Evolutionary conservation across 2,888 invertebrate species (phyloP), one percentile per base, ranked within the genome.

Genomic region (Sinelater perroti): DNA sequence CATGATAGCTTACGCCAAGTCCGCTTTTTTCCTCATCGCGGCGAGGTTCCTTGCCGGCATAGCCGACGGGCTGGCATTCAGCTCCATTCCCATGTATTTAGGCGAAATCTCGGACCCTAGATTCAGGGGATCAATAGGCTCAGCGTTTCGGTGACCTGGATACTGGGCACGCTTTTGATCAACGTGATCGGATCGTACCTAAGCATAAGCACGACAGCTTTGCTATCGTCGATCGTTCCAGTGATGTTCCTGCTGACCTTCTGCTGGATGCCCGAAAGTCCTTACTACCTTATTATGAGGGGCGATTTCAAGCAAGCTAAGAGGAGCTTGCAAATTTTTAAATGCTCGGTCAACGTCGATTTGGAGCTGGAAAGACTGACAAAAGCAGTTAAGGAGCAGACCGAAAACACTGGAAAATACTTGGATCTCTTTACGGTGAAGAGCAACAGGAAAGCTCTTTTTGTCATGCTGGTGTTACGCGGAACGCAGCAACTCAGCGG

Each of bases 221-320:
- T 78, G 50, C 80, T 84, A 73, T 85, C 85, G 68, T 78, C 84
- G 65, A 72, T 82, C 62, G 78, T 85, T 51, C 84, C 86, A 4
- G 73, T 85, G 17, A 67, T 83, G 40, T 82, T 85, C 67, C 74
- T 86, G 28, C 52, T 84, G 17, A 78, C 81, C 10, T 83, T 87
- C 72, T 75, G 82, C 31, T 84, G 83, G 72, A 79, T 87, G 72
- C 88, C 88, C 8, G 89, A 89, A 77, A 81, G 83, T 1, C 85
- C 86, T 0, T 78, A 83, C 47, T 81, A 75, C 63, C 68, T 75
- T 53, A 64, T 80, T 14, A 73, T 77, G 46, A 75, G 70, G 31
- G 72, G 72, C 3, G 67, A 73, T 3, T 76, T 77, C 51, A 68
- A 75, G 1, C 79, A 78, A 21, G 84, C 85, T 0, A 71, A 76